Evolutionary conservation across 2,113 vertebrate genomes (phyloP), one percentile per base, ranked within the genome.

Genomic region (Tenebrosternarchus preto): DNA sequence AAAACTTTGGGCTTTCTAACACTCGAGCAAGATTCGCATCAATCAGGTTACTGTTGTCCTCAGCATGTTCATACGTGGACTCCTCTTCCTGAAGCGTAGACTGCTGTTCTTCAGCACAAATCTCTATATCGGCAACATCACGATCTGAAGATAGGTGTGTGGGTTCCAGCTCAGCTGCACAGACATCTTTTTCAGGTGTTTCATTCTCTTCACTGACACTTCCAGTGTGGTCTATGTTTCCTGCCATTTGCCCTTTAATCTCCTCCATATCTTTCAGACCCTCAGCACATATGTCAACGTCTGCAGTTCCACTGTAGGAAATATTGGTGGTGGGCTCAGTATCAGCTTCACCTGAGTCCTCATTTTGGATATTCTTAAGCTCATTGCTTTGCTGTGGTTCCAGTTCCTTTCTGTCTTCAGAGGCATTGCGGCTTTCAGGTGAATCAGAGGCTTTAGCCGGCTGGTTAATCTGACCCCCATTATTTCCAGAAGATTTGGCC

Each of bases 41-140:
- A 31, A 27, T 75, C 59, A 43, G 0, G 7, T 82, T 77, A 86
- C 46, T 82, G 57, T 81, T 79, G 15, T 80, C 46, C 56, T 25
- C 50, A 8, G 64, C 39, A 15, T 73, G 29, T 31, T 86, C 83
- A 79, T 0, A 68, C 36, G 73, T 72, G 7, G n/a, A 11, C 20
- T 88, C 57, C 3, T 81, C 6, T 15, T 84, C 29, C 24, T 15
- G 67, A 33, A 1, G 20, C 16, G 4, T 68, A 43, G n/a, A 29
- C 20, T 68, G 76, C 20, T 85, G 78, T 78, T 89, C 88, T 78
- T 89, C 83, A 78, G 85, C 67, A 61, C 80, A 80, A 55, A 89
- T 83, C 36, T 91, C 83, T 72, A 83, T 71, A 72, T 84, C 78
- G 53, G 75, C 78, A 53, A 78, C 69, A 20, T 75, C 81, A 61